Evolutionary conservation across 2,888 invertebrate genomes (phyloP), one percentile per base, ranked within the genome.

Genomic region (Ormyrus thymus): DNA sequence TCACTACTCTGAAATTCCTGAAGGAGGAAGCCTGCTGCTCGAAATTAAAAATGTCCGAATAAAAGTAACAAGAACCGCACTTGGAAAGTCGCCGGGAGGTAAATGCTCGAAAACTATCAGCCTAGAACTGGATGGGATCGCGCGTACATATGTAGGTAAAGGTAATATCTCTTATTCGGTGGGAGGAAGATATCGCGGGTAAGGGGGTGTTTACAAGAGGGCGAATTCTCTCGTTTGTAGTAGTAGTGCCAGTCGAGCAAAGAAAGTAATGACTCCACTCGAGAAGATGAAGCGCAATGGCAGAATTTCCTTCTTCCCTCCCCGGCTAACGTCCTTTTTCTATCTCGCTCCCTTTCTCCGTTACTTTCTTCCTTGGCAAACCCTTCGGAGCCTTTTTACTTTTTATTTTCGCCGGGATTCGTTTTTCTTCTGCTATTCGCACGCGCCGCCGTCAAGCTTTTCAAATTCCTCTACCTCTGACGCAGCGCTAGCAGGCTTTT

Each of bases 261-360:
- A 85, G 85, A 87, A 87, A 86, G 86, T 85, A 86, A 85, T 85
- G 85, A 85, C 84, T 82, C 85, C 85, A 86, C 87, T 87, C 86
- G 86, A 85, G 86, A 86, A 88, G 87, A 88, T 87, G 86, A 88
- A 80, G 78, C 80, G 74, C 70, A 76, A 82, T 72, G 82, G 82
- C 79, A 79, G 81, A 81, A 81, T 78, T 82, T 81, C 81, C 75
- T 74, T 78, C 76, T 70, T 74, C 68, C 68, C 79, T 48, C 78
- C 61, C 43, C 62, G 51, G 46, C 43, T 53, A 53, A 51, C 51
- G 8, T 58, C 80, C 69, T 64, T 79, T 78, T 69, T 65, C 69
- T 76, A 70, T 75, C 72, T 55, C 72, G 70, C 59, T 79, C 78
- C 77, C 78, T 50, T 73, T 53, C 29, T 58, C 9, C 61, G 11